These are phyloP conservation scores for Drosophila siamana DNA, from an alignment of 2,888 invertebrate genomes.

Conservation along the genomic window DNA sequence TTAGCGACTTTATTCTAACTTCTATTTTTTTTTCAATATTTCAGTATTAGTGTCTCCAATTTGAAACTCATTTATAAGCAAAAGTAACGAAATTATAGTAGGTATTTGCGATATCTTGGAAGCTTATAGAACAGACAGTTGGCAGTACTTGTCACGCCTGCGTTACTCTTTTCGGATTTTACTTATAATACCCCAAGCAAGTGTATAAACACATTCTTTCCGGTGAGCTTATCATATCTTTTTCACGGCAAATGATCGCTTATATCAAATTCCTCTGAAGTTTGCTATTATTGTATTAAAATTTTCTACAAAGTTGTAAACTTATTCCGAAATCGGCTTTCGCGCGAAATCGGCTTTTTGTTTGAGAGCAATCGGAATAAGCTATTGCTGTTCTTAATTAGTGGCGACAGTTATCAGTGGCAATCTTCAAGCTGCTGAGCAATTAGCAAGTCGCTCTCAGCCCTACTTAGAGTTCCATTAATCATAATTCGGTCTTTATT, in stretches of 20 bases:
- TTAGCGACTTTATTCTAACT: too few species aligned
- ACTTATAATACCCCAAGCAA: neutral
- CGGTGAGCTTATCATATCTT: neutral
- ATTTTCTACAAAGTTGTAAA: neutral
- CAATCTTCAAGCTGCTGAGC: conserved; percentile 14
- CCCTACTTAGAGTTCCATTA: conserved; percentile 46
- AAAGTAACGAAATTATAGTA: too few species aligned
- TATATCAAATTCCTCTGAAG: neutral
- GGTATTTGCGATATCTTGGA: too few species aligned
- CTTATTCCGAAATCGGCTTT: neutral
- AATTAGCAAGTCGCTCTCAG: conserved; percentile 44
- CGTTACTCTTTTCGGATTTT: neutral
- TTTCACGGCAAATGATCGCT: neutral
- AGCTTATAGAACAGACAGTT: too few species aligned
- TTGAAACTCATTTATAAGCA: too few species aligned
- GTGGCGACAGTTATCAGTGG: conserved; percentile 2
- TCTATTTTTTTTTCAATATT: too few species aligned
- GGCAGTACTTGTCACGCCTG: neutral
- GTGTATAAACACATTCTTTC: neutral
- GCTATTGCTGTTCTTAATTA: conserved; percentile 1
- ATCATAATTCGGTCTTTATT: conserved; percentile 45
- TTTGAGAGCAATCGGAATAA: neutral
- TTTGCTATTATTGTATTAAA: neutral
- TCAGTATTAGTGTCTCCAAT: too few species aligned
- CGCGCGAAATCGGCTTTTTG: neutral